Conservation (phyloP, 2,797 vertebrate genomes). For the Syngnathus rostellatus region DNA sequence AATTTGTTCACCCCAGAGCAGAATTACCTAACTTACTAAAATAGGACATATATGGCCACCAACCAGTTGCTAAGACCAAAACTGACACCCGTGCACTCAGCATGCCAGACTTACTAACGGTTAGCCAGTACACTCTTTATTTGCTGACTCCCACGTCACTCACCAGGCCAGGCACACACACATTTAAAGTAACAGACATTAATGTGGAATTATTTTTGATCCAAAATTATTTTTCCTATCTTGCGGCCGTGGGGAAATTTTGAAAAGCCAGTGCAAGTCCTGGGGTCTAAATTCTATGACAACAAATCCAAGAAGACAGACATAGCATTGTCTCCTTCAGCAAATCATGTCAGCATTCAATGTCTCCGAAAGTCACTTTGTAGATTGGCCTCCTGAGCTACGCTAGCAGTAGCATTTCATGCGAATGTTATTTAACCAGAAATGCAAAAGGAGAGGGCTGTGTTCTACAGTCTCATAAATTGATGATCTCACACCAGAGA, state of each 20-base stretch:
- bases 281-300: background rate
- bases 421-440: background rate
- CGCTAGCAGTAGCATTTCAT: too few species aligned
- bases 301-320: background rate
- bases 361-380: background rate
- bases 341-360: background rate
- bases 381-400: background rate
- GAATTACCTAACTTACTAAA: too few species aligned
- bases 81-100: too few species aligned
- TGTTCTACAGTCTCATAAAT: background rate
- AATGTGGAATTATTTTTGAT: background rate
- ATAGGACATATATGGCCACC: too few species aligned
- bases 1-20: too few species aligned
- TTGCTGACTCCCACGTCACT: background rate
- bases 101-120: too few species aligned
- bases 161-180: background rate
- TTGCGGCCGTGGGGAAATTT: background rate
- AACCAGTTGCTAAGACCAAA: too few species aligned
- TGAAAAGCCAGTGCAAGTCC: background rate
- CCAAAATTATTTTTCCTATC: too few species aligned
- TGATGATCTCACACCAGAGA: background rate
- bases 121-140: too few species aligned
- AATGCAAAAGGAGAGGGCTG: background rate
- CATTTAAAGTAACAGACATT: background rate
- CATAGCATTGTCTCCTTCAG: background rate